Evolutionary conservation across 2,888 invertebrate species (phyloP).

Genomic region (Lobophora halterata): DNA sequence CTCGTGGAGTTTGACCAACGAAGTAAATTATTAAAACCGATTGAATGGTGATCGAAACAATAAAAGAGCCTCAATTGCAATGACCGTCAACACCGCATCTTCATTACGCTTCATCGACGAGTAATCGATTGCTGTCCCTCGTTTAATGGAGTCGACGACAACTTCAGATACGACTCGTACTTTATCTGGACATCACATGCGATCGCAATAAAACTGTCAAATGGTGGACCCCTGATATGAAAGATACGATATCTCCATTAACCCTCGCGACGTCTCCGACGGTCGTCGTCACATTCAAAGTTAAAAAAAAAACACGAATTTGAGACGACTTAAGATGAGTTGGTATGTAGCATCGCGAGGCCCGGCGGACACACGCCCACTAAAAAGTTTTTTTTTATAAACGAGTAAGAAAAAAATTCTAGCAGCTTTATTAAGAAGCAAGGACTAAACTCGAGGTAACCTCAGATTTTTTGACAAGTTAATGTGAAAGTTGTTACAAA

Average conservation of each 20-base stretch:
- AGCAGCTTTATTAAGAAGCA: too few species aligned
- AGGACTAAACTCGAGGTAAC: too few species aligned
- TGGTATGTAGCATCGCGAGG: conserved; percentile 47
- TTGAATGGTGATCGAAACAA: conserved; percentile 28
- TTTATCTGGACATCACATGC: conserved; percentile 60
- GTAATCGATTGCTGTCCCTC: conserved; percentile 30
- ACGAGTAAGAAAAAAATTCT: conserved; percentile 70
- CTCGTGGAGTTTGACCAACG: too few species aligned
- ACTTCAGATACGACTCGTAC: conserved; percentile 44
- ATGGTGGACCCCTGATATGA: conserved; percentile 66
- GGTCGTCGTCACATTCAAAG: conserved; percentile 63
- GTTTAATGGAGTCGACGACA: conserved; percentile 35
- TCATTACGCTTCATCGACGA: conserved; percentile 27
- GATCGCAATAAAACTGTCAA: conserved; percentile 74
- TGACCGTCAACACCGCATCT: conserved; percentile 28
- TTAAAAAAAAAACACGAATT: conserved; percentile 63
- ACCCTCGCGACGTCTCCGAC: conserved; percentile 58
- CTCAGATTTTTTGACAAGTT: too few species aligned
- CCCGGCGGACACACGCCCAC: conserved; percentile 57
- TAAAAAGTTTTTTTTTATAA: conserved; percentile 75
- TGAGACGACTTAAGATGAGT: conserved; percentile 41
- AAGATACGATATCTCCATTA: conserved; percentile 75
- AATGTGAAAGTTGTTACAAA: too few species aligned
- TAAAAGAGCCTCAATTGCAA: conserved; percentile 28
- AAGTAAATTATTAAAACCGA: conserved; percentile 27